Evolutionary conservation across 2,797 vertebrate species (phyloP).

Genomic region (Naso thynnoides): DNA sequence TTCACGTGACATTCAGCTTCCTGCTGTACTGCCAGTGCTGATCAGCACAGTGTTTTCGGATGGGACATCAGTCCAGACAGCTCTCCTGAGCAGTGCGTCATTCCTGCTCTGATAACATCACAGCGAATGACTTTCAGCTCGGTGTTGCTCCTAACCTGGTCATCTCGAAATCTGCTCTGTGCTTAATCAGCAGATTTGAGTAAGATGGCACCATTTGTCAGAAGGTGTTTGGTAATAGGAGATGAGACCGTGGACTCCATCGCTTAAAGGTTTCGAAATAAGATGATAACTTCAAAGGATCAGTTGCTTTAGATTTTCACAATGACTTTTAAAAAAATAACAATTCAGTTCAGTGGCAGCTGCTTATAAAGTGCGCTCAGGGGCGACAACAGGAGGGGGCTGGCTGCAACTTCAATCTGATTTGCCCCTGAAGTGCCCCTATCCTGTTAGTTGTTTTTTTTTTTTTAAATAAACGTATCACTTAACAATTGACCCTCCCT

Average conservation of each 20-base stretch:
- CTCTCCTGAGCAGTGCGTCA: constrained; percentile 14
- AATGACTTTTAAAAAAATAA: background rate
- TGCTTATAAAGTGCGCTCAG: no score
- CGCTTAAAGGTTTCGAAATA: constrained; percentile 2
- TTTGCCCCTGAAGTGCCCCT: no score
- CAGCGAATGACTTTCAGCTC: constrained; percentile 25
- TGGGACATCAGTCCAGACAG: constrained; percentile 20
- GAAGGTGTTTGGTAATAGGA: constrained; percentile 26
- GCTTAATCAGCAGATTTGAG: constrained; percentile 36
- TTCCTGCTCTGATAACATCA: constrained; percentile 30
- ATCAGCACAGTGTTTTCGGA: constrained; percentile 27
- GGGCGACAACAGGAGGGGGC: no score
- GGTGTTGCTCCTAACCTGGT: background rate
- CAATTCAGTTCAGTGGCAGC: no score
- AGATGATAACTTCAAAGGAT: background rate
- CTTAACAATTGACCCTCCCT: no score
- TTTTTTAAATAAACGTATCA: no score
- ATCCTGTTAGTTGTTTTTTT: no score
- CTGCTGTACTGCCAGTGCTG: constrained; percentile 1
- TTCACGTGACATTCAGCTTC: constrained; percentile 6
- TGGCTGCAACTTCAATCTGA: no score
- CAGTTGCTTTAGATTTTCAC: background rate
- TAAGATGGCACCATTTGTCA: constrained; percentile 27
- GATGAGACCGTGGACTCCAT: background rate
- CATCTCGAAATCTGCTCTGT: constrained; percentile 28